A percentile compares a stretch with the other conserved stretches of the same genome.
These are phyloP conservation scores for Hypanus sabinus DNA, from an alignment of 2,113 vertebrate species.

Conservation along the genomic window DNA sequence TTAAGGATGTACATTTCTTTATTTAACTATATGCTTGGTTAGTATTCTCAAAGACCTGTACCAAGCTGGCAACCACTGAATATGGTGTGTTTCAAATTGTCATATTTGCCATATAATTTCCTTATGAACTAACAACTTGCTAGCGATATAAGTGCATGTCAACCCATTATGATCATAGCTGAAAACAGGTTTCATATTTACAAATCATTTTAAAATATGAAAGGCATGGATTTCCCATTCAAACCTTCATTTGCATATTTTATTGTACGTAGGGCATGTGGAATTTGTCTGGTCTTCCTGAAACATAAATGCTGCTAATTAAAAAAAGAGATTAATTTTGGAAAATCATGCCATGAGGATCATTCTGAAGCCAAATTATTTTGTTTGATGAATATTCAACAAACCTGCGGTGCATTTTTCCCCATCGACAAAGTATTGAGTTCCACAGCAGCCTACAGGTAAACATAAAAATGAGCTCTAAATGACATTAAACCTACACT, in stretches of 20 bases:
- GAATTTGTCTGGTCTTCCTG: slow-evolving; percentile 25
- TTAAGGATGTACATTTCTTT: background rate
- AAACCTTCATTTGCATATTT: slow-evolving; percentile 26
- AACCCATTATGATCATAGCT: slow-evolving; percentile 6
- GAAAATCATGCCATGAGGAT: slow-evolving; percentile 19
- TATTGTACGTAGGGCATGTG: background rate
- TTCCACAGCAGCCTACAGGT: background rate
- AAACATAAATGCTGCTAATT: slow-evolving; percentile 30
- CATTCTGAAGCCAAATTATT: slow-evolving; percentile 9
- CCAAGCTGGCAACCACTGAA: background rate
- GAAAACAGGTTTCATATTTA: slow-evolving; percentile 23
- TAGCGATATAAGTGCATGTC: slow-evolving; percentile 20
- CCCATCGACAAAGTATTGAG: background rate
- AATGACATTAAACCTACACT: background rate
- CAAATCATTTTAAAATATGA: slow-evolving; percentile 16
- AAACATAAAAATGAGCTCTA: background rate
- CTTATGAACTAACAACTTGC: background rate
- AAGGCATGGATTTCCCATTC: slow-evolving; percentile 24
- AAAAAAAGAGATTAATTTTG: slow-evolving; percentile 27
- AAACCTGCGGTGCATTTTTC: background rate
- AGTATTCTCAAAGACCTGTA: background rate
- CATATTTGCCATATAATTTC: background rate
- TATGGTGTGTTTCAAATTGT: background rate
- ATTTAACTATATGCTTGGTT: background rate
- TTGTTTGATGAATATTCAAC: slow-evolving; percentile 13